A percentile compares a stretch with the other conserved stretches of the same genome.
These are phyloP conservation scores for Sciaenops ocellatus DNA, from an alignment of 2,797 vertebrate species.

Conservation along the genomic window DNA sequence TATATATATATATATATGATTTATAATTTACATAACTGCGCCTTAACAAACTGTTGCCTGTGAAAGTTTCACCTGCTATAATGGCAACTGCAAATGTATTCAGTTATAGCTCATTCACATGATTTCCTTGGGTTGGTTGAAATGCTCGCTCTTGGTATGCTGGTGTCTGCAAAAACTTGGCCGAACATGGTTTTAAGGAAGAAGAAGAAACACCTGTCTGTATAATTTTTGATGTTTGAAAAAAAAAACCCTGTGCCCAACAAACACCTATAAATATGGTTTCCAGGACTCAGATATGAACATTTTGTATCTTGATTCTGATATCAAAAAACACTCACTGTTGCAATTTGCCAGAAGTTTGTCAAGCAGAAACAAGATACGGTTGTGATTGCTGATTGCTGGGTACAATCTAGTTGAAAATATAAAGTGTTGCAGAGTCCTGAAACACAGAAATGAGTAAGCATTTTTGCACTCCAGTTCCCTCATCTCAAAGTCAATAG, in stretches of 20 bases:
- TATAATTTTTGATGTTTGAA: neutral
- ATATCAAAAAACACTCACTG: neutral
- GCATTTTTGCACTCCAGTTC: too few relatives aligned
- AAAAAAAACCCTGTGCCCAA: neutral
- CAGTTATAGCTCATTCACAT: conserved; percentile 27
- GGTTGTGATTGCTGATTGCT: too few relatives aligned
- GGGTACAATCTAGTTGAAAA: too few relatives aligned
- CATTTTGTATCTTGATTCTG: conserved; percentile 3
- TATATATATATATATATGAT: neutral
- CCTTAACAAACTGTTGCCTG: conserved; percentile 6
- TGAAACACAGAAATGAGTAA: too few relatives aligned
- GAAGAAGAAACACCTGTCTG: neutral
- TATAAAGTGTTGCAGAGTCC: too few relatives aligned
- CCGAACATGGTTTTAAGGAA: conserved; percentile 6
- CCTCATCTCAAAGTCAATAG: too few relatives aligned
- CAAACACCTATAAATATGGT: conserved; percentile 19
- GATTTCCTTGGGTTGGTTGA: conserved; percentile 13
- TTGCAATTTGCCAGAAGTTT: conserved; percentile 4
- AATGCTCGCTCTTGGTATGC: conserved; percentile 10
- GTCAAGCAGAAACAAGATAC: neutral
- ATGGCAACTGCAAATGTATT: conserved; percentile 7
- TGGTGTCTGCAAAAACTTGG: neutral
- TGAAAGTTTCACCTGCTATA: conserved; percentile 7
- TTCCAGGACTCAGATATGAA: neutral
- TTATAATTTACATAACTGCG: neutral